A percentile compares a stretch with the other conserved stretches of the same genome.
phyloP scores from a whole-genome alignment of 2,888 invertebrate species.

The Metacarcinus magister region DNA sequence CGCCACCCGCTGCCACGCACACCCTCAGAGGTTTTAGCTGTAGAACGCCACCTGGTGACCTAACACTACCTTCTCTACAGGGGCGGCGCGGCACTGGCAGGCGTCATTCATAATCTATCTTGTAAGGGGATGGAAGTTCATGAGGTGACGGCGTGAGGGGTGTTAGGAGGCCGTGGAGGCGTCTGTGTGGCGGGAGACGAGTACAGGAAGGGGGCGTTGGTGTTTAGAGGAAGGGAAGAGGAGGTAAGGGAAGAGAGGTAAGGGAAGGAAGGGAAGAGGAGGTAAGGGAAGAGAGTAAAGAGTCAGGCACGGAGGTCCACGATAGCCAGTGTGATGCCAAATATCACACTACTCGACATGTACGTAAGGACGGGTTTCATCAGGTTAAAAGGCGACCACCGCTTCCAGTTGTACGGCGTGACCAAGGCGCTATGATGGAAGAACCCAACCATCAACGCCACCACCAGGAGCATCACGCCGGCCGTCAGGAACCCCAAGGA shows the following conservation, averaged over 20 bases:
- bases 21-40: too few species aligned
- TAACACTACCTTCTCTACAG: too few species aligned
- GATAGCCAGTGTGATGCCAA: neutral
- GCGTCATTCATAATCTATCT: neutral
- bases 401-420: neutral
- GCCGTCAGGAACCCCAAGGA: neutral
- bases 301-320: too few species aligned
- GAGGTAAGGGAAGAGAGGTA: neutral
- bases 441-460: neutral
- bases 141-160: neutral
- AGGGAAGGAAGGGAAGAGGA: neutral
- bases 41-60: too few species aligned
- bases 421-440: neutral
- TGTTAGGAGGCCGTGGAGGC: neutral
- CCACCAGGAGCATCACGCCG: neutral
- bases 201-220: neutral
- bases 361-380: neutral
- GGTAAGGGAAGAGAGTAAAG: neutral
- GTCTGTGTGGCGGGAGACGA: neutral
- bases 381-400: neutral
- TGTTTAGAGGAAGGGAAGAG: neutral
- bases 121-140: neutral
- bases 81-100: neutral
- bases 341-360: neutral
- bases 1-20: neutral